A percentile compares a stretch with the other conserved stretches of the same genome.
phyloP scores from a whole-genome alignment of 2,797 vertebrate genomes.

The Coregonus suidteri region DNA sequence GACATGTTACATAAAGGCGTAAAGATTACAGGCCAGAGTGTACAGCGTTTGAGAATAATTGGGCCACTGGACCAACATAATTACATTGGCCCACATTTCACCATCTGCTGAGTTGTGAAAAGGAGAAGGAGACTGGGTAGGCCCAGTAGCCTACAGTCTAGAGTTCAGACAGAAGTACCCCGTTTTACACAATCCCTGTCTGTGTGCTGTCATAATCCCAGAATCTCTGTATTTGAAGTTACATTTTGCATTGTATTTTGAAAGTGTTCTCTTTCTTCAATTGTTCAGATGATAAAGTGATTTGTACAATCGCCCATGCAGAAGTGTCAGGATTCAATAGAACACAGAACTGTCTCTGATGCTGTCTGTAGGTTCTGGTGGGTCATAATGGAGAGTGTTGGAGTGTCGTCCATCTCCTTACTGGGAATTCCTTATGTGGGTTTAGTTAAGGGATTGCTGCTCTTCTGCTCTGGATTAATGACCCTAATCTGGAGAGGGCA shows the following conservation, averaged over 20 bases:
- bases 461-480: slow-evolving; percentile 53
- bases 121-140: background rate
- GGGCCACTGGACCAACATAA: slow-evolving; percentile 30
- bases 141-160: background rate
- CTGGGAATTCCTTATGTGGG: slow-evolving; percentile 25
- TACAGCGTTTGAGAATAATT: slow-evolving; percentile 28
- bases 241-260: background rate
- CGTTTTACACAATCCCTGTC: slow-evolving; percentile 1
- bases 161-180: background rate
- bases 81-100: slow-evolving; percentile 35
- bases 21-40: slow-evolving; percentile 22
- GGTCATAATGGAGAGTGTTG: background rate
- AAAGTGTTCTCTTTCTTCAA: background rate
- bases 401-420: slow-evolving; percentile 13
- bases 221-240: background rate
- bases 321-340: background rate
- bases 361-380: background rate
- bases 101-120: slow-evolving; percentile 19
- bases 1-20: slow-evolving; percentile 33
- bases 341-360: background rate
- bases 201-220: background rate
- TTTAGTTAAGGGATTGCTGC: slow-evolving; percentile 51
- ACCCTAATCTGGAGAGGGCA: slow-evolving; percentile 53
- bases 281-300: background rate
- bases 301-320: background rate